Percentiles rank a stretch among this genome's conserved stretches.
phyloP scores from a whole-genome alignment of 2,113 vertebrate species.

The Alligator mississippiensis region DNA sequence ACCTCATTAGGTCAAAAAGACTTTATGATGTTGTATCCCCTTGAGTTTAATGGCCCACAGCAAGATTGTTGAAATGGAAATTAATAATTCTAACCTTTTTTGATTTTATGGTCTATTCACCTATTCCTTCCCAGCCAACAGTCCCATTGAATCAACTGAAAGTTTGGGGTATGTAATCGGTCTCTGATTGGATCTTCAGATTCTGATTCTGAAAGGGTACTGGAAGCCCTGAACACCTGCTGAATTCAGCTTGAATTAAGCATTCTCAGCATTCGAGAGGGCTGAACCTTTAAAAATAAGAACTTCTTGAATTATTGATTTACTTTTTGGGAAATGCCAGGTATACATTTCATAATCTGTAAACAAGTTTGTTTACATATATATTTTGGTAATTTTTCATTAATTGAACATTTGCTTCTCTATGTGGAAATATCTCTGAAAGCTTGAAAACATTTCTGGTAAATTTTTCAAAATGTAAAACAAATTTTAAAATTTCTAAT shows the following conservation, averaged over 20 bases:
- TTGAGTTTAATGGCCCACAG: constrained; percentile 33
- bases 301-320: neutral
- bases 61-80: neutral
- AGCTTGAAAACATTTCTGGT: neutral
- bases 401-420: neutral
- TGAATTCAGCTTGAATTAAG: neutral
- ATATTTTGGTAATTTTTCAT: neutral
- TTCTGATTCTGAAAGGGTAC: neutral
- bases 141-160: neutral
- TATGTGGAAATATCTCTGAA: neutral
- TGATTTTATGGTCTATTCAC: neutral
- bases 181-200: neutral
- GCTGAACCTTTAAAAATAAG: accelerated
- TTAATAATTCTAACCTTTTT: neutral
- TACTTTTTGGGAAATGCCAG: accelerated
- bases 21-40: constrained; percentile 19
- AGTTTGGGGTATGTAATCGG: too few species aligned
- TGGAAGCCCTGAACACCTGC: neutral
- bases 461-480: neutral
- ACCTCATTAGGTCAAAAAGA: neutral
- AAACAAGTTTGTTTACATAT: neutral
- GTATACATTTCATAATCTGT: neutral
- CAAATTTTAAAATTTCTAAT: too few species aligned
- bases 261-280: neutral
- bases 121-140: neutral